Evolutionary conservation across 2,797 vertebrate genomes (phyloP).

Genomic region (Neopelma chrysocephalum): DNA sequence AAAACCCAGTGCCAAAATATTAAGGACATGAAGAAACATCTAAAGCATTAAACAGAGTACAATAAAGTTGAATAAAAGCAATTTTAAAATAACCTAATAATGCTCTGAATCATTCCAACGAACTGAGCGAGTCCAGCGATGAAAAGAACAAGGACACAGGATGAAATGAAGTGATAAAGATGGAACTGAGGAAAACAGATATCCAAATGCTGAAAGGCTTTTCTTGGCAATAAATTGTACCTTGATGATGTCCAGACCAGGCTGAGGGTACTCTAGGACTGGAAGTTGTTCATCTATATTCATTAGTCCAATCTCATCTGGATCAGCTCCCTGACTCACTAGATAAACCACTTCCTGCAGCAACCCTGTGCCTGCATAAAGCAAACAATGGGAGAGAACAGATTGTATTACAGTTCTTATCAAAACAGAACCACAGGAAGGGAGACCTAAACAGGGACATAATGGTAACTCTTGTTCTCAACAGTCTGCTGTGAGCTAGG

Average conservation of each 20-base stretch:
- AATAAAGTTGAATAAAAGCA: neutral
- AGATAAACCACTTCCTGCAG: constrained; percentile 97
- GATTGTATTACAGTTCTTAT: constrained; percentile 13
- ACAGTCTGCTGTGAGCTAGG: neutral
- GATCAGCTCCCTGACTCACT: constrained; percentile 96
- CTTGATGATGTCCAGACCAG: constrained; percentile 97
- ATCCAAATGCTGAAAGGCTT: neutral
- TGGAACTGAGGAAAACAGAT: neutral
- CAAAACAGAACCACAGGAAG: constrained; percentile 15
- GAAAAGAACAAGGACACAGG: neutral
- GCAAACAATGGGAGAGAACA: constrained; percentile 38
- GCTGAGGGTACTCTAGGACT: constrained; percentile 95
- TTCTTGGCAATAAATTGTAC: constrained; percentile 69
- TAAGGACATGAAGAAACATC: neutral
- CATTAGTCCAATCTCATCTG: constrained; percentile 97
- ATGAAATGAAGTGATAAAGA: neutral
- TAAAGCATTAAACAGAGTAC: neutral
- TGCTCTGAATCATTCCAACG: neutral
- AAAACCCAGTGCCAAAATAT: neutral
- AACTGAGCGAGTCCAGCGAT: neutral
- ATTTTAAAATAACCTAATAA: neutral
- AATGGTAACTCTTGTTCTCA: neutral
- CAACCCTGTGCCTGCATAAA: constrained; percentile 89
- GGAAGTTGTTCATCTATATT: constrained; percentile 98
- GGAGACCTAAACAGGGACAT: neutral